Conservation (phyloP, 2,797 vertebrate genomes). For the Lepilemur ruficaudatus region DNA sequence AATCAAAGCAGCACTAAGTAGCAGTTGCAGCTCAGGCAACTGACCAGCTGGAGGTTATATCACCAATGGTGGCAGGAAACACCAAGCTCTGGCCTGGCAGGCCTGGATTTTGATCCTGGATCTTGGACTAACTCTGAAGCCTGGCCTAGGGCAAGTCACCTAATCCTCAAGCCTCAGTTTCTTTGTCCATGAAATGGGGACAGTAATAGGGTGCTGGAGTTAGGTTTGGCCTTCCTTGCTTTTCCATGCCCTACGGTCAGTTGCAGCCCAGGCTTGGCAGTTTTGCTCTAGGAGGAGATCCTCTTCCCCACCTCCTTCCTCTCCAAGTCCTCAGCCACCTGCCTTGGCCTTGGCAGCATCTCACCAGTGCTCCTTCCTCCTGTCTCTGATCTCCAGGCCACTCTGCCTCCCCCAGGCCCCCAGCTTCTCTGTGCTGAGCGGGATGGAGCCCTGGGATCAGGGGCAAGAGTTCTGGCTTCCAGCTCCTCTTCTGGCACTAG, state of each 20-base stretch:
- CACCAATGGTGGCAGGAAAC: too few species aligned
- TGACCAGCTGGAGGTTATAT: too few species aligned
- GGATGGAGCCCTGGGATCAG: neutral
- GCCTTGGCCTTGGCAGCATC: neutral
- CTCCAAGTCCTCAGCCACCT: too few species aligned
- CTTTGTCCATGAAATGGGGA: neutral
- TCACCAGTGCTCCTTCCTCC: neutral
- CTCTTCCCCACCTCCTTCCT: too few species aligned
- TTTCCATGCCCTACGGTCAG: rapidly evolving
- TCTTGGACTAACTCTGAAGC: neutral
- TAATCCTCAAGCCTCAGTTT: neutral
- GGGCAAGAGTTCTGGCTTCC: neutral
- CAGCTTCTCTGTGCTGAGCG: neutral
- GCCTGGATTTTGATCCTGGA: neutral
- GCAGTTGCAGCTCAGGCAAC: neutral
- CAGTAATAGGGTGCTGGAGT: neutral
- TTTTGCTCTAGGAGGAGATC: too few species aligned
- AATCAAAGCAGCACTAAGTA: neutral
- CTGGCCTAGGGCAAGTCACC: neutral
- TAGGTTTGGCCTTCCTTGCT: neutral
- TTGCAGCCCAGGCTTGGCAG: neutral
- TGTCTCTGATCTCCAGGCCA: neutral
- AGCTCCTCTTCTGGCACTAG: neutral
- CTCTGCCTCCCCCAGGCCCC: neutral
- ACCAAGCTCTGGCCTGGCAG: neutral